A percentile compares a stretch with the other conserved stretches of the same genome.
Evolutionary conservation across 2,797 vertebrate species (phyloP).

Genomic region (Peromyscus attwateri): DNA sequence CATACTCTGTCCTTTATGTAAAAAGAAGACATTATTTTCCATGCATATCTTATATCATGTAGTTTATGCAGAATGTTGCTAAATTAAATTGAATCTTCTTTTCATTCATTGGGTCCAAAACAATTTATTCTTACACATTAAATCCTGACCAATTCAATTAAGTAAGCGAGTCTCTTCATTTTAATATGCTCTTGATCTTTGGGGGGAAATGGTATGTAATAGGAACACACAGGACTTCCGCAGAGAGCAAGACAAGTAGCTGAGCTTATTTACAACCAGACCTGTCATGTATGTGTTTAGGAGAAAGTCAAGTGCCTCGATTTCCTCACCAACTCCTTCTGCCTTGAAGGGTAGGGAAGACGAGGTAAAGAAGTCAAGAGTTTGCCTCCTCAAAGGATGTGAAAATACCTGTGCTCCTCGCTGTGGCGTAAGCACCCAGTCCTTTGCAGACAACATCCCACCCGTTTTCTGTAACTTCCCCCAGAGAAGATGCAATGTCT

Average conservation of each 20-base stretch:
- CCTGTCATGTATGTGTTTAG: neutral
- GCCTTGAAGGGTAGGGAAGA: neutral
- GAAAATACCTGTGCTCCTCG: neutral
- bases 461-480: slow-evolving; percentile 49
- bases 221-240: neutral
- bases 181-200: neutral
- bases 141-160: neutral
- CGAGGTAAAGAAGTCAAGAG: neutral
- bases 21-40: neutral
- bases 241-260: neutral
- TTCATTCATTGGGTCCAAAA: slow-evolving; percentile 35
- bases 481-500: slow-evolving; percentile 50
- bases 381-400: neutral
- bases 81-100: slow-evolving; percentile 48
- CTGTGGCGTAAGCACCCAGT: neutral
- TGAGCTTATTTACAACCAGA: slow-evolving; percentile 21
- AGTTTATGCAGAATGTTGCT: neutral
- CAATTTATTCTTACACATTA: slow-evolving; percentile 44
- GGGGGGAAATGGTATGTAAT: neutral
- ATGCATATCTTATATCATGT: neutral
- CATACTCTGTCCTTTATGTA: neutral
- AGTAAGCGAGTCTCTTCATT: neutral
- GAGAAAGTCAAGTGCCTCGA: neutral
- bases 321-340: neutral
- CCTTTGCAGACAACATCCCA: neutral